Conservation (phyloP, 2,113 vertebrate genomes). For the Lampris megalopsis region DNA sequence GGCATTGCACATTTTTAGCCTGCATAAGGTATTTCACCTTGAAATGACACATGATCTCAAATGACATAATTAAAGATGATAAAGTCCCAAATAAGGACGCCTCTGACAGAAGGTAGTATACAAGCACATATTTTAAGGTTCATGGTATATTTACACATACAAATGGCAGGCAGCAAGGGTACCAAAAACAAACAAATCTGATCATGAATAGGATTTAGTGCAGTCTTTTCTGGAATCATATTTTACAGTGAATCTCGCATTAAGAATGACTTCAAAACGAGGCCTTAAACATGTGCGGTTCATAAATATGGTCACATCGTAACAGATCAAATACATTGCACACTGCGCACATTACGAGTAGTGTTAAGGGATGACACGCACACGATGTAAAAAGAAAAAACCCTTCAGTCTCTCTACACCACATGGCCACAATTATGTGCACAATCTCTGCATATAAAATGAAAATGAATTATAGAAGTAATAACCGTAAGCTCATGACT, state of each 20-base stretch:
- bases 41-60: no score
- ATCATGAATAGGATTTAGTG: constrained; percentile 57
- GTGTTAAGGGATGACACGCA: constrained; percentile 20
- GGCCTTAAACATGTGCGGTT: constrained; percentile 62
- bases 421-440: no score
- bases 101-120: background rate
- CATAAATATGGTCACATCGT: constrained; percentile 23
- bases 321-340: constrained; percentile 30
- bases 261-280: constrained; percentile 48
- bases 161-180: constrained; percentile 60
- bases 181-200: constrained; percentile 30
- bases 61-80: no score
- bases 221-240: constrained; percentile 27
- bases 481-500: no score
- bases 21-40: no score
- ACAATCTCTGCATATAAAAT: no score
- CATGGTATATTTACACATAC: constrained; percentile 80
- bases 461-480: no score
- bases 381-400: constrained; percentile 21
- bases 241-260: constrained; percentile 42
- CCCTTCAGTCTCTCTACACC: background rate
- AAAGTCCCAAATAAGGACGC: no score
- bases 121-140: constrained; percentile 43
- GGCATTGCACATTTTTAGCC: no score
- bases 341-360: constrained; percentile 48